phyloP scores from a whole-genome alignment of 2,113 vertebrate species.

The Paradoxurus hermaphroditus region DNA sequence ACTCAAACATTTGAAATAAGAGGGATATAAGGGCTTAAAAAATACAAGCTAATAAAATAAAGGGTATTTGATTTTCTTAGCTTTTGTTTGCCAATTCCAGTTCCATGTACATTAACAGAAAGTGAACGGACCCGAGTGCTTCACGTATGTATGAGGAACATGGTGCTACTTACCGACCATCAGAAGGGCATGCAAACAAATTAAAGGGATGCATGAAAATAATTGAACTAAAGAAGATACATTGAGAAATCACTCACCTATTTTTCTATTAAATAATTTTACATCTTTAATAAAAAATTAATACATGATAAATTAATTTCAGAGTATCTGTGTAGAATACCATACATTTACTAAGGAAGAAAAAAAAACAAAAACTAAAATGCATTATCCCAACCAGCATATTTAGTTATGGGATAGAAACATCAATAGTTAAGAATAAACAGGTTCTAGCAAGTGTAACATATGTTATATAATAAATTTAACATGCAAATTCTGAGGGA shows the following conservation, averaged over 20 bases:
- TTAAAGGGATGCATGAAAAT: constrained; percentile 57
- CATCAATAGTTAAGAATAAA: background rate
- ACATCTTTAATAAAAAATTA: background rate
- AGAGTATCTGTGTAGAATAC: background rate
- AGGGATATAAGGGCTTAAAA: background rate
- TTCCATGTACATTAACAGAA: background rate
- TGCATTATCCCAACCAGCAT: background rate
- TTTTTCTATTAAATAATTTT: constrained; percentile 31
- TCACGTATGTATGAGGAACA: constrained; percentile 23
- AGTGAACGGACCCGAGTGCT: background rate
- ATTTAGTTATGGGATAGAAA: background rate
- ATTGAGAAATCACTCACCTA: background rate
- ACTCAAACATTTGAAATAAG: constrained; percentile 11
- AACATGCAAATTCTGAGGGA: background rate
- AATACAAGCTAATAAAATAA: background rate
- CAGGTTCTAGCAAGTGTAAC: background rate
- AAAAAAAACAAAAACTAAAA: background rate
- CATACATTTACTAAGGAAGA: background rate
- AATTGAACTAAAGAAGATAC: background rate
- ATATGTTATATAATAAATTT: background rate
- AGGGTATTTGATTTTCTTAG: background rate
- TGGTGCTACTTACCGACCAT: constrained; percentile 38
- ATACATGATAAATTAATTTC: background rate
- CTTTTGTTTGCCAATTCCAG: background rate
- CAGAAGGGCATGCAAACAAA: constrained; percentile 57